A percentile compares a stretch with the other conserved stretches of the same genome.
Evolutionary conservation across 92 coral and sea anemone genomes (phyloP).

Genomic region (Porites evermanni): DNA sequence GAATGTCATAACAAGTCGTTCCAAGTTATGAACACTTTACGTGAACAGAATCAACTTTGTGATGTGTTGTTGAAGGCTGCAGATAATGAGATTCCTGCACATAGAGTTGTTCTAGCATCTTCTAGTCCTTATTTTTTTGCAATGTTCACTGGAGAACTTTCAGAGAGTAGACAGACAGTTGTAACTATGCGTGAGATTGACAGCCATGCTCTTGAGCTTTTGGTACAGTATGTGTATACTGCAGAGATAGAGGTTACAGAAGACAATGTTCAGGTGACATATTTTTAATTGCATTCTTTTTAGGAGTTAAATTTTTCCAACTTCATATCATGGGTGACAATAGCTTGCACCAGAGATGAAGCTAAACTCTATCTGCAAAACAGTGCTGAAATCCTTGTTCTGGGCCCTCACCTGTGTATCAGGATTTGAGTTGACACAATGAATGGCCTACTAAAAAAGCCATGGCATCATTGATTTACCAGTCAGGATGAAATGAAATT

Average conservation of each 20-base stretch:
- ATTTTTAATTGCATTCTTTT: too few relatives aligned
- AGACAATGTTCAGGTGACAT: conserved; percentile 92
- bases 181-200: conserved; percentile 96
- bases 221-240: conserved; percentile 91
- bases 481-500: too few relatives aligned
- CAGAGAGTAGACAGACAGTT: conserved; percentile 89
- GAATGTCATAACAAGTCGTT: conserved; percentile 90
- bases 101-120: conserved; percentile 94
- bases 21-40: conserved; percentile 90
- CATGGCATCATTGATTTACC: too few relatives aligned
- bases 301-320: too few relatives aligned
- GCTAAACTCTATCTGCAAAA: too few relatives aligned
- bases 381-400: too few relatives aligned
- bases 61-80: conserved; percentile 92
- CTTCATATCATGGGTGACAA: too few relatives aligned
- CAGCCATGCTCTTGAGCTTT: conserved; percentile 84
- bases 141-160: conserved; percentile 97
- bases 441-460: too few relatives aligned
- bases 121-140: conserved; percentile 96
- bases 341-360: too few relatives aligned
- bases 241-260: conserved; percentile 98
- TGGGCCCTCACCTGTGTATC: too few relatives aligned
- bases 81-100: conserved; percentile 84
- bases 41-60: conserved; percentile 92
- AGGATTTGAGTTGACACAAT: too few relatives aligned